phyloP scores from a whole-genome alignment of 2,888 invertebrate genomes.

The Parasteatoda lunata region DNA sequence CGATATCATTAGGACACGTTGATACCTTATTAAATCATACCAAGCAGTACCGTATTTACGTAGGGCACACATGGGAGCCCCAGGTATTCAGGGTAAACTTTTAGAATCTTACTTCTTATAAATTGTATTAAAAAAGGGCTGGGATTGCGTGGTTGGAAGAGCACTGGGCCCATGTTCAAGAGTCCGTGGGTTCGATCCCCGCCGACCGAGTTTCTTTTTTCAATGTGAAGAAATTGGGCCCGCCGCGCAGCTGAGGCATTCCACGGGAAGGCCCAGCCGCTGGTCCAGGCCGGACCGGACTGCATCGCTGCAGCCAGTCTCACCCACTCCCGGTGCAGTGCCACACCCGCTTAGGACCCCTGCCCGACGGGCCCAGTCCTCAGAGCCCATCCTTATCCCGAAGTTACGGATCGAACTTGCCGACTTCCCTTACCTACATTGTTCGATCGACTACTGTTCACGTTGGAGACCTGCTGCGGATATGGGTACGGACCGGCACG shows the following conservation, averaged over 20 bases:
- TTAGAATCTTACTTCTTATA: too few species aligned
- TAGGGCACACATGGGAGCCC: too few species aligned
- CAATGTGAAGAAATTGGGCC: too few species aligned
- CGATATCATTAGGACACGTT: too few species aligned
- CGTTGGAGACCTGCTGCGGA: conserved; percentile 86
- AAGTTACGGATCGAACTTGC: conserved; percentile 79
- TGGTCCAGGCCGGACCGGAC: conserved; percentile 70
- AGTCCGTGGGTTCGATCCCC: too few species aligned
- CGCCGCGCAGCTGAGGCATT: conserved; percentile 71
- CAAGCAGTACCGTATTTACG: too few species aligned
- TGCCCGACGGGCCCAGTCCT: conserved; percentile 80
- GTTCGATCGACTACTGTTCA: conserved; percentile 81
- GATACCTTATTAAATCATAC: too few species aligned
- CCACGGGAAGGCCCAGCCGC: conserved; percentile 72
- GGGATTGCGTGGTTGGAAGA: too few species aligned
- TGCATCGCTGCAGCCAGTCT: conserved; percentile 58
- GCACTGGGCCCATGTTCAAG: too few species aligned
- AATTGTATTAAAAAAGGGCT: too few species aligned
- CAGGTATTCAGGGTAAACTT: too few species aligned
- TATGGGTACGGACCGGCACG: conserved; percentile 75
- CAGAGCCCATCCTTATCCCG: conserved; percentile 85
- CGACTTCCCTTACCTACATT: conserved; percentile 83
- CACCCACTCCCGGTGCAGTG: conserved; percentile 72
- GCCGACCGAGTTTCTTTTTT: too few species aligned
- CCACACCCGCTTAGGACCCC: conserved; percentile 76